Evolutionary conservation across 30 jellyfish, hydroid and myxozoan species (phyloP).

Genomic region (Hydractinia symbiolongicarpus): DNA sequence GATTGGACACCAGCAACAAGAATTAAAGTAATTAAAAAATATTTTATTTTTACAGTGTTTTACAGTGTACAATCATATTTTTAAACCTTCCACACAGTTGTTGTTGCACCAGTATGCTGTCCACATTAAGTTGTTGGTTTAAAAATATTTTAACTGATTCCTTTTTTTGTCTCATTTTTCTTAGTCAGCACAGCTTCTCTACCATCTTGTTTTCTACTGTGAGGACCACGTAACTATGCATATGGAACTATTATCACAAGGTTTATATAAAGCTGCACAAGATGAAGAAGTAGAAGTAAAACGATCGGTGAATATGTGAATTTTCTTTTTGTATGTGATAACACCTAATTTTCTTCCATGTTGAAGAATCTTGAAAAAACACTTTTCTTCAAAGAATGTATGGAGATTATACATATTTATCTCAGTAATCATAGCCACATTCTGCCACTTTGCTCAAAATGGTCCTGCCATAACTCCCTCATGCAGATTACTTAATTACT

Average conservation of each 20-base stretch:
- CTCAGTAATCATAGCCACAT: too few species aligned
- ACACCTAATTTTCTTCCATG: too few species aligned
- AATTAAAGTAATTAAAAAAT: constrained; percentile 44
- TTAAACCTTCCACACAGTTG: not conserved
- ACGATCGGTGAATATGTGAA: too few species aligned
- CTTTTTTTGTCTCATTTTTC: not conserved
- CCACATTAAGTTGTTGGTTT: not conserved
- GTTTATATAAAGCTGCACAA: constrained; percentile 55
- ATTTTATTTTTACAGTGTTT: not conserved
- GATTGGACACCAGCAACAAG: constrained; percentile 83
- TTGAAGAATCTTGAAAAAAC: too few species aligned
- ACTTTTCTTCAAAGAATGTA: too few species aligned
- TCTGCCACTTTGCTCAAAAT: too few species aligned
- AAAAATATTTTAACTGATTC: not conserved
- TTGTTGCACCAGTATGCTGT: not conserved
- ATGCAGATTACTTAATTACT: too few species aligned
- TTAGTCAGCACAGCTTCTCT: constrained; percentile 67
- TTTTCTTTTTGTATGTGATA: too few species aligned
- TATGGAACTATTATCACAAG: constrained; percentile 59
- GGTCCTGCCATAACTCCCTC: too few species aligned
- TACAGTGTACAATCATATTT: not conserved
- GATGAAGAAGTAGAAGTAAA: constrained; percentile 68
- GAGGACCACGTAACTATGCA: constrained; percentile 88
- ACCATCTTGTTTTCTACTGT: constrained; percentile 52
- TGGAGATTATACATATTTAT: too few species aligned